Percentiles rank a stretch among this genome's conserved stretches.
Evolutionary conservation across 64 coral and sea anemone species (phyloP).

Genomic region (Actinia tenebrosa): DNA sequence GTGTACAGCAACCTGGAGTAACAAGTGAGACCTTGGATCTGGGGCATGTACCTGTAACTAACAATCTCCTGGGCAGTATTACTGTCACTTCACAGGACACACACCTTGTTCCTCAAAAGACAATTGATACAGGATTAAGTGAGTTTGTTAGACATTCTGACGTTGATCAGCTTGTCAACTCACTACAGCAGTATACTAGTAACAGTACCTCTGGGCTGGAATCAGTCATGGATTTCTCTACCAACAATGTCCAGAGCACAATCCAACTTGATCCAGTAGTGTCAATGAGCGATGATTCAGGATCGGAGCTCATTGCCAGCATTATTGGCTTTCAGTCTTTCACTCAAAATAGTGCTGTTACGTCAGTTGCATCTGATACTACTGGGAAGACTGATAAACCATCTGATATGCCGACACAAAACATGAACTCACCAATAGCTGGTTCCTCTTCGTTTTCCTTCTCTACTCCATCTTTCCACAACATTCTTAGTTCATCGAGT

Average conservation of each 20-base stretch:
- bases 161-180: conserved; percentile 7
- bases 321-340: not conserved
- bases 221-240: not conserved
- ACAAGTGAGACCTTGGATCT: not conserved
- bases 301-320: conserved; percentile 17
- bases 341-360: not conserved
- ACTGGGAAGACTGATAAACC: not conserved
- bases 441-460: not conserved
- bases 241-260: not conserved
- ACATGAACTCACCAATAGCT: conserved; percentile 40
- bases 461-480: conserved; percentile 33
- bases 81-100: not conserved
- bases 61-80: not conserved
- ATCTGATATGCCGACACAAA: conserved; percentile 25
- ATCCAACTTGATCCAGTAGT: conserved; percentile 25
- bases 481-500: conserved; percentile 37
- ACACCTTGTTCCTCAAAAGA: not conserved
- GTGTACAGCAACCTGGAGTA: not conserved
- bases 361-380: conserved; percentile 3
- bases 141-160: conserved; percentile 4
- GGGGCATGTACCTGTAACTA: not conserved
- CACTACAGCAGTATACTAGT: not conserved
- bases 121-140: not conserved
- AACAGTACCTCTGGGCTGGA: not conserved
- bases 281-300: conserved; percentile 11